Evolutionary conservation across 2,888 invertebrate genomes (phyloP).

Genomic region (Trileptium ribeirensis): DNA sequence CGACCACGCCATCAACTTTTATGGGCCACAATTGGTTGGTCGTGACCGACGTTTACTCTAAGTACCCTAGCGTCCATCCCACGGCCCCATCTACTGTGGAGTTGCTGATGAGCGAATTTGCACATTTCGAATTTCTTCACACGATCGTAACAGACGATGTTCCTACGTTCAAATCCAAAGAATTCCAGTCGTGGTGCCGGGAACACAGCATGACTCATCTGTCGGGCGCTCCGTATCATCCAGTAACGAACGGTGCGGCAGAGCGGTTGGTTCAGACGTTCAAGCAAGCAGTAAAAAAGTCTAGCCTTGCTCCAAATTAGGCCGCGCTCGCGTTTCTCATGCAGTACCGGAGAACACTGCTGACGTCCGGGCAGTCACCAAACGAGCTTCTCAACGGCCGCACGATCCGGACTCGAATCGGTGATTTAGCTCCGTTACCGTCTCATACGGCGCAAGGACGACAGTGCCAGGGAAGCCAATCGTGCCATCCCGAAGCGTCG

Average conservation of each 20-base stretch:
- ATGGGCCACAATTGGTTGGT: constrained; percentile 21
- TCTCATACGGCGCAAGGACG: constrained; percentile 22
- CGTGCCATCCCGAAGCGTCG: no score
- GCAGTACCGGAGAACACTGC: constrained; percentile 13
- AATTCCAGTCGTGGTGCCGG: neutral
- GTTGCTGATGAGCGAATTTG: constrained; percentile 32
- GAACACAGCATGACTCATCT: neutral
- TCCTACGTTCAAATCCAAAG: constrained; percentile 27
- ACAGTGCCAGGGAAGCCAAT: no score
- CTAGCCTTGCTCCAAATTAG: constrained; percentile 25
- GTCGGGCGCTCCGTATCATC: constrained; percentile 38
- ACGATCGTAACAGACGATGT: constrained; percentile 38
- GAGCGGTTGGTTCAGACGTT: constrained; percentile 34
- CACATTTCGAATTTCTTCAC: constrained; percentile 34
- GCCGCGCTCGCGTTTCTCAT: constrained; percentile 26
- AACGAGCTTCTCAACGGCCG: constrained; percentile 20
- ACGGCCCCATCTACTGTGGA: constrained; percentile 30
- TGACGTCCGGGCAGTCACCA: constrained; percentile 19
- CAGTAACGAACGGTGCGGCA: constrained; percentile 28
- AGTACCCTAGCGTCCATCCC: constrained; percentile 12
- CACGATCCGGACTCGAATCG: constrained; percentile 17
- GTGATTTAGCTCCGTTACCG: neutral
- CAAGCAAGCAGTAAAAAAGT: constrained; percentile 31
- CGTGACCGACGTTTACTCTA: constrained; percentile 3
- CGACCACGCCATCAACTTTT: constrained; percentile 41